Percentiles rank a stretch among this genome's conserved stretches.
phyloP scores from a whole-genome alignment of 2,797 vertebrate species.

The Mallotus villosus region DNA sequence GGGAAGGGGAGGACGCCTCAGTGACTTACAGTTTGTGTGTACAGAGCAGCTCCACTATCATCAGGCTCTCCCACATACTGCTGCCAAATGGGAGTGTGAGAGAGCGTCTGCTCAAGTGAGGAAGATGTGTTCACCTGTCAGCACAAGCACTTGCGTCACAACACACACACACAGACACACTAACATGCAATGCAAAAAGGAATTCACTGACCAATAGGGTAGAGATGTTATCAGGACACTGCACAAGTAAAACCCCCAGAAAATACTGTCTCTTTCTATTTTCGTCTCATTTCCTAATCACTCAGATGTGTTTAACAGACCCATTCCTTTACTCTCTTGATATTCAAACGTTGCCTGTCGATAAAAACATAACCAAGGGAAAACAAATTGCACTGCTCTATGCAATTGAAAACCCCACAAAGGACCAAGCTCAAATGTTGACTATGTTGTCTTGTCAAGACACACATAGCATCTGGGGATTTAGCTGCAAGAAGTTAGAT shows the following conservation, averaged over 20 bases:
- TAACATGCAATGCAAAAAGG: constrained; percentile 10
- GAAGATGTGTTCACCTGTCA: constrained; percentile 36
- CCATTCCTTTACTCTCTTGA: no score
- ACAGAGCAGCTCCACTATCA: constrained; percentile 37
- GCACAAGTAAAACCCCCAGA: constrained; percentile 1
- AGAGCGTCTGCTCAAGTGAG: constrained; percentile 11
- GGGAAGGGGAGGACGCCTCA: background rate
- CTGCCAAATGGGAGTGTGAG: constrained; percentile 31
- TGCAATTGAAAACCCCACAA: no score
- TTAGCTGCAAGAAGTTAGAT: constrained; percentile 38
- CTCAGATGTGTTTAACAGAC: no score
- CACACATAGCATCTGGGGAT: constrained; percentile 18
- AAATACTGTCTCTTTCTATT: no score
- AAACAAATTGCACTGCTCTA: no score
- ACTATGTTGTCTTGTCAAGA: background rate
- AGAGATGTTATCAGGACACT: constrained; percentile 21
- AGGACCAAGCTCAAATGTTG: no score
- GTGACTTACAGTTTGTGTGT: constrained; percentile 15
- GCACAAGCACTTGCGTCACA: background rate
- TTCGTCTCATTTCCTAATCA: no score
- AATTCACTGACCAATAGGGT: constrained; percentile 21
- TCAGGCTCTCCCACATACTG: background rate
- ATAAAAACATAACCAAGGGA: no score
- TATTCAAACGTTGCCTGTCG: no score
- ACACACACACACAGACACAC: background rate